Evolutionary conservation across 2,797 vertebrate species (phyloP), one percentile per base, ranked within the genome.

Genomic region (Stomatorhinus walkeri): DNA sequence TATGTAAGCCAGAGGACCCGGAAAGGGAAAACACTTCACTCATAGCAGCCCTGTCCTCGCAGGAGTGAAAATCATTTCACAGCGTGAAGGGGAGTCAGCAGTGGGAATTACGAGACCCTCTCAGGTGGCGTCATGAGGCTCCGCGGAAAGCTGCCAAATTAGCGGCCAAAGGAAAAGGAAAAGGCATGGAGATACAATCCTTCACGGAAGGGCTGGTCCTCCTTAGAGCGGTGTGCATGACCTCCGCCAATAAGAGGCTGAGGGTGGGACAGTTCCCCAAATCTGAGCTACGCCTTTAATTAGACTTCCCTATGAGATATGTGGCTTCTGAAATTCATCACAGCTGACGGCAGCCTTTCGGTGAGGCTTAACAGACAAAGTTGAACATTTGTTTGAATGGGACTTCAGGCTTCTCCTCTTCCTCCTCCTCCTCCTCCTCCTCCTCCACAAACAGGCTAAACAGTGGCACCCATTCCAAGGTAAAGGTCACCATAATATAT

Each of bases 141-240:
- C 84, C 14, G 24, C 1, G 85, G 85, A 86, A 86, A 86, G n/a
- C 85, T 56, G 85, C 51, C 85, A 56, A 56, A 56, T 54, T 40
- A 36, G 28, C 1, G 9, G 24, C 24, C 22, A n/a, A 52, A 51
- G n/a, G 46, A 56, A 54, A 36, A 36, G 5, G 28, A 36, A 36
- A 54, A 19, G 24, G 48, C 22, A 14, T 56, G 48, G 46, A 6
- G 22, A 22, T 54, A n/a, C 10, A 54, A 86, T 56, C 24, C 85
- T 32, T 86, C 4, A 16, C 2, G 51, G 51, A 86, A 19, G 9
- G 28, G 51, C 51, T 16, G 9, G 85, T 86, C 28, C 51, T 40
- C 4, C 51, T 19, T 24, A 40, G 85, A 36, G 14, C 24, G 16
- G 56, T 56, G 51, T 16, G 9, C 16, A 4, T 4, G 12, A 54